phyloP scores from a whole-genome alignment of 1,140 invertebrate genomes.

The Drosophila ogumai region DNA sequence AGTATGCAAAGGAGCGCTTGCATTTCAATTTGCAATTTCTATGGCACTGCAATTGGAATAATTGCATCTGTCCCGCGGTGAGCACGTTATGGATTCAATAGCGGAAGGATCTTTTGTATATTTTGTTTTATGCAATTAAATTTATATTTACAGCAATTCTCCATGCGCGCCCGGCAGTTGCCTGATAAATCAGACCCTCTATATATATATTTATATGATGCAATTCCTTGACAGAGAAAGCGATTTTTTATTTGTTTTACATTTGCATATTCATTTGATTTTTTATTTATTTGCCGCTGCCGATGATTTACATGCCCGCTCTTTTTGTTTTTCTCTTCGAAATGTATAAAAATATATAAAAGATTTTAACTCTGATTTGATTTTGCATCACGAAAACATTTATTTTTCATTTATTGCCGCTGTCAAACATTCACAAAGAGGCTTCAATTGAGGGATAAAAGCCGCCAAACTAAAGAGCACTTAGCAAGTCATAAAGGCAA shows the following conservation, averaged over 20 bases:
- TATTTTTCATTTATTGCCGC: conserved; percentile 47
- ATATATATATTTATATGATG: conserved; percentile 35
- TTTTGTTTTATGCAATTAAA: conserved; percentile 75
- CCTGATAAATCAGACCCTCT: conserved; percentile 49
- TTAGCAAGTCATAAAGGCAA: conserved; percentile 5
- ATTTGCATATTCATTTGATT: conserved; percentile 71
- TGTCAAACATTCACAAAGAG: conserved; percentile 24
- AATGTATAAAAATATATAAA: conserved; percentile 52
- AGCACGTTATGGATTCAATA: conserved; percentile 40
- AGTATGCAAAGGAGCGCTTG: conserved; percentile 16
- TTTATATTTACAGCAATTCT: conserved; percentile 71
- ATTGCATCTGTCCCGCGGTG: conserved; percentile 47
- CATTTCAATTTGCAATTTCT: conserved; percentile 73
- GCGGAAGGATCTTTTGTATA: conserved; percentile 43
- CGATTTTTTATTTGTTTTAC: conserved; percentile 53
- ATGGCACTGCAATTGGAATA: too few relatives aligned
- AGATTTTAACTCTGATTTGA: conserved; percentile 65
- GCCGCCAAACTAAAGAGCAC: conserved; percentile 1
- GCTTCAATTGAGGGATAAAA: conserved; percentile 29
- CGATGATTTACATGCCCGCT: conserved; percentile 29
- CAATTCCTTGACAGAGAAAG: conserved; percentile 19
- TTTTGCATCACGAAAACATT: conserved; percentile 41
- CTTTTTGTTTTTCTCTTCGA: conserved; percentile 1
- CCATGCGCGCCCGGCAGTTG: conserved; percentile 21
- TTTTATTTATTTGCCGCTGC: conserved; percentile 55